Evolutionary conservation across 2,888 invertebrate genomes (phyloP).

Genomic region (Drosophila histrio): DNA sequence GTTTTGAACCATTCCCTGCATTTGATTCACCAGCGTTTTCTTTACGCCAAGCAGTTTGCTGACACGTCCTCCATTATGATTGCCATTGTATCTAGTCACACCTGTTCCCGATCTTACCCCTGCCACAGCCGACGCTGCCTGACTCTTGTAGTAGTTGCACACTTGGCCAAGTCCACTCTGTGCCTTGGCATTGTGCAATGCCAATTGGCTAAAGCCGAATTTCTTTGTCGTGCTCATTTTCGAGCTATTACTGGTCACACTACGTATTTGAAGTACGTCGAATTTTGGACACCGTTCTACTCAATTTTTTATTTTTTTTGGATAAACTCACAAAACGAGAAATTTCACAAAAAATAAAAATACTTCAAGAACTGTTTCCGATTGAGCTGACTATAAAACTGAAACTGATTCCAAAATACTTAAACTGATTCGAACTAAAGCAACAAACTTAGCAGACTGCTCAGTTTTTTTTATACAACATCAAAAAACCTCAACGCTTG

Average conservation of each 20-base stretch:
- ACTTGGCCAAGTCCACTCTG: constrained; percentile 13
- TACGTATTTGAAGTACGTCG: constrained; percentile 1
- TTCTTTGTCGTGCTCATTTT: constrained; percentile 23
- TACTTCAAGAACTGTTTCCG: constrained; percentile 26
- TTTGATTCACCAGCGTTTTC: constrained; percentile 55
- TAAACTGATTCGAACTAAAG: not conserved
- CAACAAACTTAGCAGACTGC: not conserved
- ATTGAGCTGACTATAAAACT: constrained; percentile 37
- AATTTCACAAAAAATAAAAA: constrained; percentile 34
- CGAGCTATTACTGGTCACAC: not conserved
- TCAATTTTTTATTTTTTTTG: not conserved
- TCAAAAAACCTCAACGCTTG: not conserved
- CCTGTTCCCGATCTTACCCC: too few relatives aligned
- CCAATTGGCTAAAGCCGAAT: constrained; percentile 10
- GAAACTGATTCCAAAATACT: not conserved
- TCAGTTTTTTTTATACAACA: not conserved
- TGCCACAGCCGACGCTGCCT: not conserved
- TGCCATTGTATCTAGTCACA: not conserved
- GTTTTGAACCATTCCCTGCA: constrained; percentile 50
- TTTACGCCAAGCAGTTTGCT: constrained; percentile 54
- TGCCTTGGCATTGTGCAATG: constrained; percentile 3
- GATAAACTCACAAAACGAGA: constrained; percentile 11
- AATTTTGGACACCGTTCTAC: constrained; percentile 35
- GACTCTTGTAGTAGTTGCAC: not conserved
- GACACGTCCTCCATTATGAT: not conserved